phyloP scores from a whole-genome alignment of 2,113 vertebrate species.

The Bambusicola thoracicus region DNA sequence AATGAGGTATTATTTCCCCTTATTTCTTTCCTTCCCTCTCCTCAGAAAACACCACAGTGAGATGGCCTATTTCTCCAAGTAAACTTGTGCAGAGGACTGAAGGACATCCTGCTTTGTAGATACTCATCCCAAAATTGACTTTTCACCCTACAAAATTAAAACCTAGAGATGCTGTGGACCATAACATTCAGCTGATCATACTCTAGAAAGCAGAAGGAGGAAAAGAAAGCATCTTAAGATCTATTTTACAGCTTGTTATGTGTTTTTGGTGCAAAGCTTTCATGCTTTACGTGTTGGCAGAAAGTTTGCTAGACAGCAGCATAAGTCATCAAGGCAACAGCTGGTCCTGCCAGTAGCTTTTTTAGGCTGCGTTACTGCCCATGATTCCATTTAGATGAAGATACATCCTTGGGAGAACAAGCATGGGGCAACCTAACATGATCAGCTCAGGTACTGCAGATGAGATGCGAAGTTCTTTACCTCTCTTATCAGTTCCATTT shows the following conservation, averaged over 20 bases:
- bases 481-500: not conserved
- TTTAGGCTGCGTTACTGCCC: not conserved
- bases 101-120: not conserved
- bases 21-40: not conserved
- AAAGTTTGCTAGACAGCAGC: conserved; percentile 38
- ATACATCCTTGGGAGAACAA: not conserved
- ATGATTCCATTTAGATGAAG: conserved; percentile 19
- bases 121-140: not conserved
- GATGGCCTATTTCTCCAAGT: not conserved
- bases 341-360: conserved; percentile 33
- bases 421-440: not conserved
- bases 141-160: conserved; percentile 1
- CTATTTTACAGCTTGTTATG: conserved; percentile 37
- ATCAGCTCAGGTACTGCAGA: not conserved
- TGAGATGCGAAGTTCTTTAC: not conserved
- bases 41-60: not conserved
- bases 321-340: conserved; percentile 48
- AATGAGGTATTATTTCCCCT: not conserved
- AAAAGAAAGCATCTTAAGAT: conserved; percentile 24
- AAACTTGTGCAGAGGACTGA: not conserved
- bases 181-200: conserved; percentile 22
- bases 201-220: conserved; percentile 15
- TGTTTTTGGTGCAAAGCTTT: conserved; percentile 47
- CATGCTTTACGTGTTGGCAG: not conserved
- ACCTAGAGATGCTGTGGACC: not conserved